A percentile compares a stretch with the other conserved stretches of the same genome.
Conservation (phyloP, 1,140 invertebrate genomes). For the Campoletis sonorensis region DNA sequence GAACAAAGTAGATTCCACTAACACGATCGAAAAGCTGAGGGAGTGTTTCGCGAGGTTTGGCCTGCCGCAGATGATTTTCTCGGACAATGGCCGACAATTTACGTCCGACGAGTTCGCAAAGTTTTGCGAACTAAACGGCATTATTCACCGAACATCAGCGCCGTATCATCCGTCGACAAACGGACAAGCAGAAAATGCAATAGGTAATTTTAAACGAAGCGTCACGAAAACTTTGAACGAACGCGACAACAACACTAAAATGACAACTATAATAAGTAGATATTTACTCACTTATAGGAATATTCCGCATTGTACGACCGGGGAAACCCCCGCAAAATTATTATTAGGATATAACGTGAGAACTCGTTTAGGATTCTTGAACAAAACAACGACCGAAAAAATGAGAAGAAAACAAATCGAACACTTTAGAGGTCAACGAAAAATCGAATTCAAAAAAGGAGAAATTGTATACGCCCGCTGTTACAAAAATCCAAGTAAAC, state of each 20-base stretch:
- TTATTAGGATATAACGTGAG: slow-evolving; percentile 46
- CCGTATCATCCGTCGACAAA: slow-evolving; percentile 64
- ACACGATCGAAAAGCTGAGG: slow-evolving; percentile 54
- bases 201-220: slow-evolving; percentile 61
- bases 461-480: slow-evolving; percentile 55
- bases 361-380: slow-evolving; percentile 42
- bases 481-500: slow-evolving; percentile 55
- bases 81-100: slow-evolving; percentile 59
- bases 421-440: slow-evolving; percentile 51
- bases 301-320: slow-evolving; percentile 51
- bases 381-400: slow-evolving; percentile 28
- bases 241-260: slow-evolving; percentile 34
- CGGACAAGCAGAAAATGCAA: slow-evolving; percentile 62
- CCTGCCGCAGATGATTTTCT: slow-evolving; percentile 54
- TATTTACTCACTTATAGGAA: slow-evolving; percentile 56
- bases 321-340: slow-evolving; percentile 49
- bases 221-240: slow-evolving; percentile 53
- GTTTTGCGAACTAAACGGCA: slow-evolving; percentile 60
- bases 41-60: slow-evolving; percentile 60
- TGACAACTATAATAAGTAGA: slow-evolving; percentile 49
- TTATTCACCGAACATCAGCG: slow-evolving; percentile 53
- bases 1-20: slow-evolving; percentile 39
- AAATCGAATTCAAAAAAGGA: slow-evolving; percentile 47
- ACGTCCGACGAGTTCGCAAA: slow-evolving; percentile 53
- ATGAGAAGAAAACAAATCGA: slow-evolving; percentile 44